phyloP scores from a whole-genome alignment of 1,140 invertebrate genomes.

The Drosophila leontia region DNA sequence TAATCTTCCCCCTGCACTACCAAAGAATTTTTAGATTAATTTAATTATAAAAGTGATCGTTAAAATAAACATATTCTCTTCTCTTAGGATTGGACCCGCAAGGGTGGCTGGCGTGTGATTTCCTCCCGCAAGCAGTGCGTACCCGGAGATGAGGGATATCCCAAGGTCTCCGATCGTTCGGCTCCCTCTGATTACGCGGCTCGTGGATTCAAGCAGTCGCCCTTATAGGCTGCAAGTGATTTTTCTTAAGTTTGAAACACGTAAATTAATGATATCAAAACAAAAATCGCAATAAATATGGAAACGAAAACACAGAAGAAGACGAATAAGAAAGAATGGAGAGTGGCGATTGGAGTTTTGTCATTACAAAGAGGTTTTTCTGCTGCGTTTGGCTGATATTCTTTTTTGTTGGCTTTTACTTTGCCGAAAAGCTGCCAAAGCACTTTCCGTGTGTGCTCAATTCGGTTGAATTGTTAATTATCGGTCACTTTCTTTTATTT shows the following conservation, averaged over 20 bases:
- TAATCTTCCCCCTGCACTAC: no score
- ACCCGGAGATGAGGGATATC: constrained; percentile 89
- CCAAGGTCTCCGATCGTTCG: constrained; percentile 86
- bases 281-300: constrained; percentile 68
- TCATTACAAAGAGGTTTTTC: constrained; percentile 44
- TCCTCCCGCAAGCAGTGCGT: constrained; percentile 86
- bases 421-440: constrained; percentile 35
- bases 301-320: constrained; percentile 40
- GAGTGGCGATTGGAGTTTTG: constrained; percentile 24
- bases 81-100: constrained; percentile 89
- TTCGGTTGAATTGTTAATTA: constrained; percentile 41
- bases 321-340: not conserved
- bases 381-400: constrained; percentile 50
- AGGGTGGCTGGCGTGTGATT: constrained; percentile 88
- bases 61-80: not conserved
- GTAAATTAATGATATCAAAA: constrained; percentile 58
- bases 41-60: no score
- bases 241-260: constrained; percentile 60
- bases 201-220: constrained; percentile 88
- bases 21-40: no score
- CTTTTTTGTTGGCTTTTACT: constrained; percentile 21
- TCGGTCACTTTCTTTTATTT: constrained; percentile 63
- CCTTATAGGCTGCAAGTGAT: constrained; percentile 49
- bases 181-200: constrained; percentile 88
- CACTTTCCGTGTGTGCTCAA: constrained; percentile 58